Evolutionary conservation across 2,113 vertebrate species (phyloP).

Genomic region (Syrrhaptes paradoxus): DNA sequence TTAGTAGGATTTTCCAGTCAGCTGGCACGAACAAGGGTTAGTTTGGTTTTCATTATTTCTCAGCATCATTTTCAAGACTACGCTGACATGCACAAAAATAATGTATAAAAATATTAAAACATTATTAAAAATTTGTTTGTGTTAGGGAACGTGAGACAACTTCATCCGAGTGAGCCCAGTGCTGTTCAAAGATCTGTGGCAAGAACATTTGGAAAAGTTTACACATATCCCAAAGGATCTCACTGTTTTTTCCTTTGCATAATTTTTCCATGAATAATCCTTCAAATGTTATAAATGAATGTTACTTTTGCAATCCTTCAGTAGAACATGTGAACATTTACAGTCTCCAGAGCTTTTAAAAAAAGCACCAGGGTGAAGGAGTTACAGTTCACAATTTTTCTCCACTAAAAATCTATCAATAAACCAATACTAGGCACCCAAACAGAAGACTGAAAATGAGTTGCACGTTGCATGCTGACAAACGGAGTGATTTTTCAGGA

Average conservation of each 20-base stretch:
- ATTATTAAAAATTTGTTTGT: slow-evolving; percentile 59
- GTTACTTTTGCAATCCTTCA: slow-evolving; percentile 76
- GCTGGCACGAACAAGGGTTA: slow-evolving; percentile 47
- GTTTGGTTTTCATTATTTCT: slow-evolving; percentile 69
- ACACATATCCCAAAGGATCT: slow-evolving; percentile 77
- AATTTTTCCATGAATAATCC: slow-evolving; percentile 85
- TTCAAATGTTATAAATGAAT: slow-evolving; percentile 76
- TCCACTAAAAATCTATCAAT: slow-evolving; percentile 26
- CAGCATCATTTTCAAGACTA: slow-evolving; percentile 55
- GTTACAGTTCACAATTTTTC: slow-evolving; percentile 58
- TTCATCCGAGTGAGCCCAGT: slow-evolving; percentile 22
- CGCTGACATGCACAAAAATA: slow-evolving; percentile 46
- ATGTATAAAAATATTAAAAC: slow-evolving; percentile 47
- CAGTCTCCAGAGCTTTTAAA: slow-evolving; percentile 61
- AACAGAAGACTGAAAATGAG: background rate
- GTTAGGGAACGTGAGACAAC: slow-evolving; percentile 27
- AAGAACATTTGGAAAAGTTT: slow-evolving; percentile 80
- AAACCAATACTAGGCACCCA: slow-evolving; percentile 3
- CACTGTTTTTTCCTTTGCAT: slow-evolving; percentile 80
- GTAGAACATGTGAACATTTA: slow-evolving; percentile 72
- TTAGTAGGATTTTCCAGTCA: slow-evolving; percentile 66
- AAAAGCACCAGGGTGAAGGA: slow-evolving; percentile 44
- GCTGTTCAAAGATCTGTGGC: slow-evolving; percentile 62
- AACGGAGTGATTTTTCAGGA: background rate
- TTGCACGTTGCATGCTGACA: background rate